Conservation (phyloP, 2,888 invertebrate genomes). For the Ormia ochracea region DNA sequence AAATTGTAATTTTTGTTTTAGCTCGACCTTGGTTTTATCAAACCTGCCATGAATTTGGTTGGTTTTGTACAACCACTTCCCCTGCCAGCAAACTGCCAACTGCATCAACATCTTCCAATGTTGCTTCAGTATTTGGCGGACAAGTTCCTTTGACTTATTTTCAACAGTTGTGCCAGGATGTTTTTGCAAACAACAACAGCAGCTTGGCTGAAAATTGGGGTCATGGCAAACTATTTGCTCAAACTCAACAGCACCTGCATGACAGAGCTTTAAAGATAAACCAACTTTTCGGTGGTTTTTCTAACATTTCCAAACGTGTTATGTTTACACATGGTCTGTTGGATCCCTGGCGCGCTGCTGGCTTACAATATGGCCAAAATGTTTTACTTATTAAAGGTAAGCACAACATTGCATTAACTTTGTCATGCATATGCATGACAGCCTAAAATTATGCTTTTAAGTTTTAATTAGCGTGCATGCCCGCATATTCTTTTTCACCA, state of each 20-base stretch:
- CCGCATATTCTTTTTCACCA: not conserved
- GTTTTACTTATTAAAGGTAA: constrained; percentile 68
- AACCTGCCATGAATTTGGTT: constrained; percentile 91
- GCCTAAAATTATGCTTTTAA: not conserved
- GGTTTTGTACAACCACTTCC: constrained; percentile 84
- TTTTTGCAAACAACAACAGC: constrained; percentile 60
- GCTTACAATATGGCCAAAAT: constrained; percentile 72
- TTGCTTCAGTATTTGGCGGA: constrained; percentile 63
- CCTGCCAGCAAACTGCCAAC: not conserved
- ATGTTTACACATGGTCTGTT: constrained; percentile 79
- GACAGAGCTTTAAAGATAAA: constrained; percentile 74
- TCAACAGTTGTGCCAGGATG: constrained; percentile 69
- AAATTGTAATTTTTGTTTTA: constrained; percentile 65
- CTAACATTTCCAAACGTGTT: constrained; percentile 73
- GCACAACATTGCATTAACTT: no score
- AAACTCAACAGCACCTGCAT: constrained; percentile 36
- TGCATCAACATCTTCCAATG: not conserved
- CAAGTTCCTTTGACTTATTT: constrained; percentile 70
- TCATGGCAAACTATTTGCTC: constrained; percentile 49
- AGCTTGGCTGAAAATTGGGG: constrained; percentile 11
- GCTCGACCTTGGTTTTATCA: constrained; percentile 84
- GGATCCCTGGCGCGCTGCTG: constrained; percentile 80
- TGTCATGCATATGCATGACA: no score
- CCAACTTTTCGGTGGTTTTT: constrained; percentile 76
- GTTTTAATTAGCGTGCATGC: constrained; percentile 29